These are phyloP conservation scores for Stramonita haemastoma DNA, from an alignment of 2,888 invertebrate genomes.

Conservation along the genomic window DNA sequence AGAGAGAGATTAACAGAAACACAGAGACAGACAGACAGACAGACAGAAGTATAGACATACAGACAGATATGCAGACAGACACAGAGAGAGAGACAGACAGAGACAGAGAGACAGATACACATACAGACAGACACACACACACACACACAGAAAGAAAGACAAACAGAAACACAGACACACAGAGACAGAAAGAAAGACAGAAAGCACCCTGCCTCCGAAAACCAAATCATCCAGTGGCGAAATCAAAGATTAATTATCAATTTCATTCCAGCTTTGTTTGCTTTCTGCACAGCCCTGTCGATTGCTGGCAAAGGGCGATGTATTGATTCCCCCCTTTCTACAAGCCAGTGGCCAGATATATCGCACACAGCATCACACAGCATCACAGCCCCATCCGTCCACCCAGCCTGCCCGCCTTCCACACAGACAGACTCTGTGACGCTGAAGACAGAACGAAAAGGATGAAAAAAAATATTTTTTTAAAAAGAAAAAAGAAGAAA, in stretches of 20 bases:
- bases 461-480: too few relatives aligned
- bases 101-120: background rate
- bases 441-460: background rate
- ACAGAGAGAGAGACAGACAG: background rate
- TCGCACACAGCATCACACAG: too few relatives aligned
- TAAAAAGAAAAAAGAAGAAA: background rate
- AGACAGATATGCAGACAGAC: background rate
- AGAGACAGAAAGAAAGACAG: background rate
- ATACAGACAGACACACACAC: slow-evolving; percentile 8
- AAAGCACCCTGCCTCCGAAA: background rate
- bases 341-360: background rate
- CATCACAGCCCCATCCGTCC: too few relatives aligned
- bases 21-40: background rate
- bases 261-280: background rate
- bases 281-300: background rate
- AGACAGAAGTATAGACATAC: background rate
- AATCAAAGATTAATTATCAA: slow-evolving; percentile 17
- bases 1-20: background rate
- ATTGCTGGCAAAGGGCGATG: background rate
- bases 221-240: background rate
- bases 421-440: background rate
- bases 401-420: too few relatives aligned
- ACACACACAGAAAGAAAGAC: slow-evolving; percentile 3
- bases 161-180: background rate
- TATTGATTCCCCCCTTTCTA: background rate